Evolutionary conservation across 2,888 invertebrate genomes (phyloP).

Genomic region (Mycogona germanica): DNA sequence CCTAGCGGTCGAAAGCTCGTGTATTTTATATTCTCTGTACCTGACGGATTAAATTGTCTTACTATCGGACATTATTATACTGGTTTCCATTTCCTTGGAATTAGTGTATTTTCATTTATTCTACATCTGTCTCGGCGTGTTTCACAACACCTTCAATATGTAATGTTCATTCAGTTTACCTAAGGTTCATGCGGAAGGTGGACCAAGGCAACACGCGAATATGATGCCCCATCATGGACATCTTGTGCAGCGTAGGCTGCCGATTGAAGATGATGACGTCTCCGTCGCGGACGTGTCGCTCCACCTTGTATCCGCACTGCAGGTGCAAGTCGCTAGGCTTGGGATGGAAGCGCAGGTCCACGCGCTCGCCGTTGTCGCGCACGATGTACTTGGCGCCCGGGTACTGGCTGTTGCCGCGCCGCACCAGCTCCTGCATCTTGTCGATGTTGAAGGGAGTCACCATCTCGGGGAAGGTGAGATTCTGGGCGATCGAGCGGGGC

Average conservation of each 20-base stretch:
- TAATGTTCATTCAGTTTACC: slow-evolving; percentile 37
- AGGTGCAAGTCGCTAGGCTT: slow-evolving; percentile 93
- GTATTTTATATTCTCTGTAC: too few species aligned
- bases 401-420: slow-evolving; percentile 94
- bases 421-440: slow-evolving; percentile 85
- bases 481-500: slow-evolving; percentile 95
- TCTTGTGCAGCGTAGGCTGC: slow-evolving; percentile 98
- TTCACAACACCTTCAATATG: too few species aligned
- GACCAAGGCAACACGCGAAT: slow-evolving; percentile 88
- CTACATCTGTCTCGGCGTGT: too few species aligned
- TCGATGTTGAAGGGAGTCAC: slow-evolving; percentile 99
- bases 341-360: slow-evolving; percentile 96
- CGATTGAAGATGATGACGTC: slow-evolving; percentile 99
- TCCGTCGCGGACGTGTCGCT: slow-evolving; percentile 93
- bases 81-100: too few species aligned
- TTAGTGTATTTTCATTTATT: too few species aligned
- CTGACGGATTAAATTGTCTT: too few species aligned
- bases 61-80: too few species aligned
- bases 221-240: slow-evolving; percentile 99
- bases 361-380: slow-evolving; percentile 95
- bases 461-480: slow-evolving; percentile 96
- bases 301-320: slow-evolving; percentile 87
- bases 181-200: slow-evolving; percentile 96
- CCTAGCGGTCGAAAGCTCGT: too few species aligned
- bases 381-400: slow-evolving; percentile 99